These are phyloP conservation scores for Diglossa brunneiventris DNA, from an alignment of 2,113 vertebrate species.

Conservation along the genomic window DNA sequence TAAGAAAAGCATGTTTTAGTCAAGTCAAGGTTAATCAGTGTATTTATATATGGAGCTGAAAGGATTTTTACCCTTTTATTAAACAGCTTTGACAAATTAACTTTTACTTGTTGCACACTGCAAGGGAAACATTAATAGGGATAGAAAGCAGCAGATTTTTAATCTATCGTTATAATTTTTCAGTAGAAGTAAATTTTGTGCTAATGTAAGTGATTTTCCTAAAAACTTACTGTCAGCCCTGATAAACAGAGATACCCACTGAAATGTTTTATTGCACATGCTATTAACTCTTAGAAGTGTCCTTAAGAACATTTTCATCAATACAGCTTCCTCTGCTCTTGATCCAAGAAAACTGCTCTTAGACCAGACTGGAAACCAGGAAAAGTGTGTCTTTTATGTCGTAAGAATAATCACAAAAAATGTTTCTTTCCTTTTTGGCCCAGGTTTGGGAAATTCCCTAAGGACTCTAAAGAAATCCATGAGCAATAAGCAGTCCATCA, in stretches of 20 bases:
- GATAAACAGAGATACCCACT: not conserved
- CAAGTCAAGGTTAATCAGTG: not conserved
- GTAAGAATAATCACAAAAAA: not conserved
- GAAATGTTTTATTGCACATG: not conserved
- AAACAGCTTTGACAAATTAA: slow-evolving; percentile 7
- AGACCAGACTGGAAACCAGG: not conserved
- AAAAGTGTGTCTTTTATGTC: not conserved
- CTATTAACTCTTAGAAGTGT: not conserved
- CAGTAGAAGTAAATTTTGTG: not conserved
- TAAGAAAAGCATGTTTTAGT: slow-evolving; percentile 6
- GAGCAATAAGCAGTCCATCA: not conserved
- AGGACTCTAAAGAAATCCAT: not conserved
- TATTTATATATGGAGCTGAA: not conserved
- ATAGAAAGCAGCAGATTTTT: not conserved
- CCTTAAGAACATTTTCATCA: not conserved
- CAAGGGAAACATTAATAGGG: not conserved
- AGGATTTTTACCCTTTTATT: slow-evolving; percentile 10
- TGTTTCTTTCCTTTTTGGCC: not conserved
- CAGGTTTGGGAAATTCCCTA: not conserved
- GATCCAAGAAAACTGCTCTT: not conserved
- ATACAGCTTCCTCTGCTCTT: not conserved
- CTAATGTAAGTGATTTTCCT: not conserved
- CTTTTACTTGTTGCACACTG: not conserved
- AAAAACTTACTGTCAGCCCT: not conserved
- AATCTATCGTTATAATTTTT: not conserved